Conservation (phyloP, 2,113 vertebrate species). For the Psilopsiagon aymara region DNA sequence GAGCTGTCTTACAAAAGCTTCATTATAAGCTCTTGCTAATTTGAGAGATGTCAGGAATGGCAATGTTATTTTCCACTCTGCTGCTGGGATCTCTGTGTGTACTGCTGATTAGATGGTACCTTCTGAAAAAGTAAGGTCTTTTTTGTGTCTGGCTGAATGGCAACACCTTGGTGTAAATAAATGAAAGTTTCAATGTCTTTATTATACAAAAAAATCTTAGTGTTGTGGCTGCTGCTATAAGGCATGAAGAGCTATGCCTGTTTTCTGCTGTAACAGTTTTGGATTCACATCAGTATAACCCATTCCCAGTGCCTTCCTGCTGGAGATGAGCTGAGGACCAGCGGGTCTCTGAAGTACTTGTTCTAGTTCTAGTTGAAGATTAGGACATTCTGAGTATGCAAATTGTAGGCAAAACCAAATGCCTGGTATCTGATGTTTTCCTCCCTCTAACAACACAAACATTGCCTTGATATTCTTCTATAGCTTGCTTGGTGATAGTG, state of each 20-base stretch:
- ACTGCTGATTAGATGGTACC: not conserved
- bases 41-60: not conserved
- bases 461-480: not conserved
- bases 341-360: not conserved
- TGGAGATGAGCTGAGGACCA: not conserved
- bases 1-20: not conserved
- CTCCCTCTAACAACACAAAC: not conserved
- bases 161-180: not conserved
- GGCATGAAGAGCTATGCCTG: accelerated
- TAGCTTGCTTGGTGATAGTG: not conserved
- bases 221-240: not conserved
- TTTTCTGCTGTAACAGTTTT: not conserved
- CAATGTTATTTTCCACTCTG: not conserved
- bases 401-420: not conserved
- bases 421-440: not conserved
- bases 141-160: not conserved
- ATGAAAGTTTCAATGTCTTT: not conserved
- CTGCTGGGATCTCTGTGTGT: not conserved
- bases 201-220: not conserved
- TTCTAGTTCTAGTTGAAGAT: not conserved
- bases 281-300: not conserved
- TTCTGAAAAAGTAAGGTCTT: not conserved
- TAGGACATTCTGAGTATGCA: not conserved
- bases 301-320: not conserved
- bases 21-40: not conserved